These are phyloP conservation scores for Dicerorhinus sumatrensis DNA, from an alignment of 2,113 vertebrate genomes.

Conservation along the genomic window DNA sequence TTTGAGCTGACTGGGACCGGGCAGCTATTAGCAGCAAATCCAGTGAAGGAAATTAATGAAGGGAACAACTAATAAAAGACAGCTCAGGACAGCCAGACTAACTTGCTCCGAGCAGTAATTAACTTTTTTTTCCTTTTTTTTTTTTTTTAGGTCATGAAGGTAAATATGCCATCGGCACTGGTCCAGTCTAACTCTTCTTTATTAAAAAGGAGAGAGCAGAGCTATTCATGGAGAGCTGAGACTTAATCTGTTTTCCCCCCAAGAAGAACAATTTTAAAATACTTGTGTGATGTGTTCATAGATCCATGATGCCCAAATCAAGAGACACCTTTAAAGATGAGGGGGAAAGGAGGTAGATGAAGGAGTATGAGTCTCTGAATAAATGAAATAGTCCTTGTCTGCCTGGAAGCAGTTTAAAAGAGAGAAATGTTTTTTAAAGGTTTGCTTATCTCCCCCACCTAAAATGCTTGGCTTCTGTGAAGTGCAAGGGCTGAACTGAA, in stretches of 20 bases:
- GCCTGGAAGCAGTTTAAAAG: background rate
- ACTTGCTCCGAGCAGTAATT: conserved; percentile 92
- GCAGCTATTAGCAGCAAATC: conserved; percentile 92
- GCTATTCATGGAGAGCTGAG: conserved; percentile 69
- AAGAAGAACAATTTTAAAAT: conserved; percentile 63
- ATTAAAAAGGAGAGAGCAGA: conserved; percentile 81
- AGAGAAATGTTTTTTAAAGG: background rate
- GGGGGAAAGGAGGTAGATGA: background rate
- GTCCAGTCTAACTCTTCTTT: conserved; percentile 83
- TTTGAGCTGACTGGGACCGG: conserved; percentile 87
- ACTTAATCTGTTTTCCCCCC: conserved; percentile 58
- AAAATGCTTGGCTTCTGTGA: background rate
- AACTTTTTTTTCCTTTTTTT: conserved; percentile 87
- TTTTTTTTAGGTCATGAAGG: conserved; percentile 86
- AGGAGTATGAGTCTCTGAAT: background rate
- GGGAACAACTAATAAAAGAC: conserved; percentile 90
- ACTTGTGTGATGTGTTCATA: conserved; percentile 50
- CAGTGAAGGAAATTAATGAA: conserved; percentile 92
- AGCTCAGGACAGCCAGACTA: conserved; percentile 88
- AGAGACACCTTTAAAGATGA: conserved; percentile 56
- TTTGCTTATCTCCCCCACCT: background rate
- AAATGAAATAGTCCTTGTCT: background rate
- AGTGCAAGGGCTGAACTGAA: background rate
- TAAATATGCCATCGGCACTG: conserved; percentile 88
- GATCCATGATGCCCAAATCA: conserved; percentile 34